Percentiles rank a stretch among this genome's conserved stretches.
phyloP scores from a whole-genome alignment of 1,140 invertebrate genomes.

The Drosophila ananassae region DNA sequence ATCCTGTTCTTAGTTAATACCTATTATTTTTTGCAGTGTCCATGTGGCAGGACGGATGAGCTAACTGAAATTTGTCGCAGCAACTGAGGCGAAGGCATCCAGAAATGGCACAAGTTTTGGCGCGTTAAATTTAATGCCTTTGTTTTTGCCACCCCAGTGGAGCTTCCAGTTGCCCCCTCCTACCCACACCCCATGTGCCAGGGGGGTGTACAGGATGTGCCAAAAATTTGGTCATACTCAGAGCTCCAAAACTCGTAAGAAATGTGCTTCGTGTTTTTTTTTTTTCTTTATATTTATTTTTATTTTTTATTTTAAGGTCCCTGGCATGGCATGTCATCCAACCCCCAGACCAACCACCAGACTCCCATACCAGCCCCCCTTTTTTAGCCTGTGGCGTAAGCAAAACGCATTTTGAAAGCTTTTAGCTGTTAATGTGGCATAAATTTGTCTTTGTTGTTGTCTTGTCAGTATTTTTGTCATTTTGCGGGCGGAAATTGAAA shows the following conservation, averaged over 20 bases:
- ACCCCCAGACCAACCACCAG: not conserved
- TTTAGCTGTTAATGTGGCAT: conserved; percentile 82
- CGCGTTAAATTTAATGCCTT: conserved; percentile 77
- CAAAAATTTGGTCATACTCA: conserved; percentile 62
- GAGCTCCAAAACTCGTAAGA: conserved; percentile 33
- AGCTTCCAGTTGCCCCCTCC: conserved; percentile 8
- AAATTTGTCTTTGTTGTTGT: conserved; percentile 79
- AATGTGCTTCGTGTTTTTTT: conserved; percentile 26
- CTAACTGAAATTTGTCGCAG: conserved; percentile 80
- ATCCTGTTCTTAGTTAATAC: not conserved
- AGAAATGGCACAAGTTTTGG: conserved; percentile 72
- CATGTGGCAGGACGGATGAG: conserved; percentile 58
- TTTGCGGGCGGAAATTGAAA: conserved; percentile 78
- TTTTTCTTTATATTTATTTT: conserved; percentile 1
- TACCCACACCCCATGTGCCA: not conserved
- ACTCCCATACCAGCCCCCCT: not conserved
- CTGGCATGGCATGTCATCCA: conserved; percentile 24
- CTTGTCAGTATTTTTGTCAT: conserved; percentile 16
- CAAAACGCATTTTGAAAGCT: conserved; percentile 80
- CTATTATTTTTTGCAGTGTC: not conserved
- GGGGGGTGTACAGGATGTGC: conserved; percentile 47
- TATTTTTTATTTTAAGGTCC: conserved; percentile 2
- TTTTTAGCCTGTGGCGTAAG: conserved; percentile 54
- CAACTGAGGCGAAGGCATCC: conserved; percentile 47
- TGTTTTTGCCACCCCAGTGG: conserved; percentile 35